These are phyloP conservation scores for Ascaphus truei DNA, from an alignment of 2,113 vertebrate species.

Conservation along the genomic window DNA sequence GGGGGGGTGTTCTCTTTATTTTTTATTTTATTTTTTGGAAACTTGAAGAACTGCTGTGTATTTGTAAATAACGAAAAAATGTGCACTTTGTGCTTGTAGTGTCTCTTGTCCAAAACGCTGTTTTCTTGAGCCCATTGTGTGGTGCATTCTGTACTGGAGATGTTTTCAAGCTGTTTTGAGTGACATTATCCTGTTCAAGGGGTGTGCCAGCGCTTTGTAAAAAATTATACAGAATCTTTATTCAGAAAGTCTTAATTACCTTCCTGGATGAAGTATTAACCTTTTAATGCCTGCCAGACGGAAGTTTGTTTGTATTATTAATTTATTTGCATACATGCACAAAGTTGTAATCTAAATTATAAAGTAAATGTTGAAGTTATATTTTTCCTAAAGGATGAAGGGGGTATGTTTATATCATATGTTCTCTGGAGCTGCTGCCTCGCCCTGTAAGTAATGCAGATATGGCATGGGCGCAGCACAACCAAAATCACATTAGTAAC, in stretches of 20 bases:
- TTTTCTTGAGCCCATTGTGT: conserved; percentile 54
- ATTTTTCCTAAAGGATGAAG: conserved; percentile 65
- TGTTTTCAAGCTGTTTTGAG: neutral
- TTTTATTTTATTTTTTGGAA: conserved; percentile 72
- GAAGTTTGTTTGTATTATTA: conserved; percentile 62
- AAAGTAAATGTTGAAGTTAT: conserved; percentile 66
- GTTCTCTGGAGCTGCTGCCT: conserved; percentile 48
- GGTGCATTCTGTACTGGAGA: conserved; percentile 48
- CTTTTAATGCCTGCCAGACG: conserved; percentile 54
- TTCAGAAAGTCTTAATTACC: neutral
- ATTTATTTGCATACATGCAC: conserved; percentile 81
- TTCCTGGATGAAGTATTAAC: conserved; percentile 41
- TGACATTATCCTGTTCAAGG: conserved; percentile 58
- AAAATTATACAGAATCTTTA: conserved; percentile 25
- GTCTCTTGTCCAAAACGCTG: conserved; percentile 78
- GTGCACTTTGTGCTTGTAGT: conserved; percentile 90
- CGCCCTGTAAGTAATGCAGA: neutral
- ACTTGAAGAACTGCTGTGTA: conserved; percentile 98
- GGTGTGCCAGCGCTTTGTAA: conserved; percentile 39
- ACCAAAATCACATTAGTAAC: conserved; percentile 8
- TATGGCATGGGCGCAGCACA: conserved; percentile 28
- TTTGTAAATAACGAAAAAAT: conserved; percentile 89
- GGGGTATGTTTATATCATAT: conserved; percentile 56
- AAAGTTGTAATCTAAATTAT: conserved; percentile 78
- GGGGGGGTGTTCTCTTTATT: conserved; percentile 29